Percentiles rank a stretch among this genome's conserved stretches.
These are phyloP conservation scores for Psammodynastes pulverulentus DNA, from an alignment of 2,113 vertebrate species.

Conservation along the genomic window DNA sequence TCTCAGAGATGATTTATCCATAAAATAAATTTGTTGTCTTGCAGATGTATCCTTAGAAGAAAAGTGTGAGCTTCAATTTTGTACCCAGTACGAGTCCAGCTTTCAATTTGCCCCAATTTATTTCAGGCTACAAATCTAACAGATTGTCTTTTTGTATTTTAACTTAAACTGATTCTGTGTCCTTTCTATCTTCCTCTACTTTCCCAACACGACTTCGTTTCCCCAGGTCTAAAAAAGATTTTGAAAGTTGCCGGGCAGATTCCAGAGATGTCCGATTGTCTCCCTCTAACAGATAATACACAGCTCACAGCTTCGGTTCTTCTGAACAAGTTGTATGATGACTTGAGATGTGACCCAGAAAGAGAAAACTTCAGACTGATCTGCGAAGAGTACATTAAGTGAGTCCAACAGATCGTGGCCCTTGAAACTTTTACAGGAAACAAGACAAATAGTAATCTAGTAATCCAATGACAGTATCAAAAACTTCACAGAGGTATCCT, in stretches of 20 bases:
- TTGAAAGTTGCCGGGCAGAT: conserved; percentile 92
- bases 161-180: too few species aligned
- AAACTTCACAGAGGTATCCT: background rate
- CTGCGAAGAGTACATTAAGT: conserved; percentile 93
- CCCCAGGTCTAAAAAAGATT: conserved; percentile 91
- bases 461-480: background rate
- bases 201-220: rapidly evolving
- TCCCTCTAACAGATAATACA: conserved; percentile 90
- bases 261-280: conserved; percentile 86
- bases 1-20: background rate
- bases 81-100: background rate
- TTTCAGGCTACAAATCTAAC: background rate
- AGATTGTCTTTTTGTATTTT: background rate
- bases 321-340: conserved; percentile 88
- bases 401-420: conserved; percentile 30
- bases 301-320: conserved; percentile 91
- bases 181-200: background rate
- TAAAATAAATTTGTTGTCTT: background rate
- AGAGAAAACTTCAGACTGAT: conserved; percentile 84
- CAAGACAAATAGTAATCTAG: background rate
- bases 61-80: background rate
- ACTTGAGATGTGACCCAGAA: conserved; percentile 90
- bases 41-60: background rate
- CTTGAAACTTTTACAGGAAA: too few species aligned
- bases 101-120: background rate